These are phyloP conservation scores for Nemapogon koenigi DNA, from an alignment of 2,888 invertebrate genomes.

Conservation along the genomic window DNA sequence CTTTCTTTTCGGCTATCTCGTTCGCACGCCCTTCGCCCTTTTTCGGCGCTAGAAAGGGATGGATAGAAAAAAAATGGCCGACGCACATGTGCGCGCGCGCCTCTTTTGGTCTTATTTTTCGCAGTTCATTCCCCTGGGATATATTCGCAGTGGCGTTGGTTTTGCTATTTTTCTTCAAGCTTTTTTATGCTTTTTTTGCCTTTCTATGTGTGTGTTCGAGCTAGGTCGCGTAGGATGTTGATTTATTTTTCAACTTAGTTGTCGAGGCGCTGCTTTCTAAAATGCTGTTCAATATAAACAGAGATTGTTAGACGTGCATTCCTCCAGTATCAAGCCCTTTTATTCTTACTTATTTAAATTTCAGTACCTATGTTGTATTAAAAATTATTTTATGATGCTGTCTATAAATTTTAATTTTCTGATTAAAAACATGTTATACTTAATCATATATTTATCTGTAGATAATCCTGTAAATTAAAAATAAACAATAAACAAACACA, in stretches of 20 bases:
- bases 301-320: too few relatives aligned
- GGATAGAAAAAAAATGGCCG: constrained; percentile 50
- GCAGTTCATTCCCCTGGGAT: constrained; percentile 55
- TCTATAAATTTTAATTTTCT: too few relatives aligned
- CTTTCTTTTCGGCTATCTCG: constrained; percentile 49
- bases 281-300: too few relatives aligned
- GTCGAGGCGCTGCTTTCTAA: constrained; percentile 2
- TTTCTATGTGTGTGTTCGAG: constrained; percentile 39
- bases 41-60: constrained; percentile 50
- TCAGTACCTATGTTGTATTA: too few relatives aligned
- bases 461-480: too few relatives aligned
- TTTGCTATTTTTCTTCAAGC: constrained; percentile 27
- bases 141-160: constrained; percentile 37
- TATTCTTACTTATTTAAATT: too few relatives aligned
- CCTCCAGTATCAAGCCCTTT: too few relatives aligned
- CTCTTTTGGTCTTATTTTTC: constrained; percentile 57
- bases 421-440: too few relatives aligned
- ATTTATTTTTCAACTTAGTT: constrained; percentile 32
- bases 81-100: constrained; percentile 58
- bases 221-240: constrained; percentile 44
- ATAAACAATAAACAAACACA: too few relatives aligned
- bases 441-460: too few relatives aligned
- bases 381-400: too few relatives aligned
- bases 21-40: constrained; percentile 30
- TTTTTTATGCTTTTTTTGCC: constrained; percentile 40